These are phyloP conservation scores for Neoitamus cyanurus DNA, from an alignment of 2,888 invertebrate species.

Conservation along the genomic window DNA sequence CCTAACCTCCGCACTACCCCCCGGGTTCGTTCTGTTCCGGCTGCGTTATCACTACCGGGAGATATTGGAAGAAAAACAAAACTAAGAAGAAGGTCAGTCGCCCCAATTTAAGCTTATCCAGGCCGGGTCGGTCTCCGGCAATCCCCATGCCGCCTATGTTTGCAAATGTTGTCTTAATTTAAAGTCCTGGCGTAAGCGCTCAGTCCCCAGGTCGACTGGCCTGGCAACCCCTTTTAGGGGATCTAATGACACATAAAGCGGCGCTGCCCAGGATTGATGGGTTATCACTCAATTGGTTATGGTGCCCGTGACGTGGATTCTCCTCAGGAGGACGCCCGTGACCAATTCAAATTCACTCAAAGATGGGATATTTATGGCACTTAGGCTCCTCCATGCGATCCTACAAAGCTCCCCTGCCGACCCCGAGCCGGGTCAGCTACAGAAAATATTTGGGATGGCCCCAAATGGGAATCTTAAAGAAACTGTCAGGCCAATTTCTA, in stretches of 20 bases:
- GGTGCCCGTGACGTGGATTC: neutral
- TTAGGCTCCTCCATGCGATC: neutral
- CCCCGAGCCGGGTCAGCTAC: neutral
- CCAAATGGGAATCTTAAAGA: neutral
- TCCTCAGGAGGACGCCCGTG: neutral
- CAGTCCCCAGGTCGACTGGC: neutral
- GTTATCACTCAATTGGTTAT: conserved; percentile 39
- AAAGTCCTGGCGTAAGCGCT: neutral
- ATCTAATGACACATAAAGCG: conserved; percentile 24
- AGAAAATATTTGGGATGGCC: neutral
- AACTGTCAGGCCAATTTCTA: neutral
- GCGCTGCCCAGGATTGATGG: neutral
- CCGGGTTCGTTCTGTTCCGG: neutral
- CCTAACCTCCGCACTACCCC: neutral
- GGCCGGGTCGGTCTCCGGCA: neutral
- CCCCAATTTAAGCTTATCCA: neutral
- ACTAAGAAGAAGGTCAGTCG: neutral
- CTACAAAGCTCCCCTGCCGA: neutral
- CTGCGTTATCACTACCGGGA: neutral
- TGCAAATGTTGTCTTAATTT: conserved; percentile 30
- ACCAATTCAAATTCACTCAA: neutral
- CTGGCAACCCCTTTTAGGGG: neutral
- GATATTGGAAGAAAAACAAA: neutral
- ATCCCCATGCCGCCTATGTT: neutral
- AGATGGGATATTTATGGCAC: neutral